Evolutionary conservation across 2,888 invertebrate genomes (phyloP).

Genomic region (Ochropacha duplaris): DNA sequence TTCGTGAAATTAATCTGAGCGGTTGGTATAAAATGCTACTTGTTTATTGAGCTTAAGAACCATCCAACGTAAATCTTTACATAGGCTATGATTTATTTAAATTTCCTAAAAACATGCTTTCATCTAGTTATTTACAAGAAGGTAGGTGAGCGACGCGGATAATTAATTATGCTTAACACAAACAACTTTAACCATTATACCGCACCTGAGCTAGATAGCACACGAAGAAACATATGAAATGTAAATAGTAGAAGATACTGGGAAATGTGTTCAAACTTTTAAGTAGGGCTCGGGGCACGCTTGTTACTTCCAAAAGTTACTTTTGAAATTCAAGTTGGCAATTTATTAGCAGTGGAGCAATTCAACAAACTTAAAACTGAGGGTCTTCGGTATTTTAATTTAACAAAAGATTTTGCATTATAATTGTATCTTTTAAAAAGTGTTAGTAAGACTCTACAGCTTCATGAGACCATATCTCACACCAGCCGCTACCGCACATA

Average conservation of each 20-base stretch:
- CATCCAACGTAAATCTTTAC: constrained; percentile 18
- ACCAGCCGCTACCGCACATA: not conserved
- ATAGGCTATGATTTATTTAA: constrained; percentile 8
- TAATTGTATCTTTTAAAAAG: not conserved
- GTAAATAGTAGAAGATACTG: constrained; percentile 15
- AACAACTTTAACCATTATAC: not conserved
- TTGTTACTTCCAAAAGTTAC: constrained; percentile 31
- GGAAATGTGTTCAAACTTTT: constrained; percentile 20
- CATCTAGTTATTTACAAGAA: not conserved
- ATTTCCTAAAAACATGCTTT: not conserved
- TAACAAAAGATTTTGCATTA: not conserved
- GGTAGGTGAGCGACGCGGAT: not conserved
- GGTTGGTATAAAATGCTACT: constrained; percentile 13
- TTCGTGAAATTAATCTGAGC: constrained; percentile 23
- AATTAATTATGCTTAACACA: not conserved
- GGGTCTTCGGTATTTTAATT: not conserved
- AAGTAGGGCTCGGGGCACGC: constrained; percentile 40
- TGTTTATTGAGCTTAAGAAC: constrained; percentile 21
- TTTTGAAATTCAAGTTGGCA: constrained; percentile 44
- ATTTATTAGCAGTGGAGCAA: constrained; percentile 43
- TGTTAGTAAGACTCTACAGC: not conserved
- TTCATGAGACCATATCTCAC: not conserved
- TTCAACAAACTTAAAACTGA: constrained; percentile 35
- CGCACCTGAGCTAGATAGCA: not conserved
- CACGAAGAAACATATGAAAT: constrained; percentile 18